Evolutionary conservation across 2,113 vertebrate genomes (phyloP).

Genomic region (Ameiurus melas): DNA sequence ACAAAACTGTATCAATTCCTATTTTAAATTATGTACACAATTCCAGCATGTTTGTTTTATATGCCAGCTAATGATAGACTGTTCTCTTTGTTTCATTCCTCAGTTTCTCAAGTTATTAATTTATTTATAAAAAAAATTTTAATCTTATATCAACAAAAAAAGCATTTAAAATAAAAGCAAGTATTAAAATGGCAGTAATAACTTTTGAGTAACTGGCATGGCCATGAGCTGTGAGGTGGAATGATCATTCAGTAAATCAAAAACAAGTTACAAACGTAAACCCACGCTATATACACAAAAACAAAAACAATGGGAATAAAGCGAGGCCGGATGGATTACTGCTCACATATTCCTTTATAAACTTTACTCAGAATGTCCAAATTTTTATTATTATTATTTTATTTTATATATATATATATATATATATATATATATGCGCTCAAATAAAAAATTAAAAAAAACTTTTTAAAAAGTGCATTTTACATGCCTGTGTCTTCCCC

Average conservation of each 20-base stretch:
- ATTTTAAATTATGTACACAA: conserved; percentile 46
- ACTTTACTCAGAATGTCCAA: not conserved
- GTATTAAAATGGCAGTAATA: not conserved
- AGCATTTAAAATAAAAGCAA: not conserved
- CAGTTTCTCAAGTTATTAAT: not conserved
- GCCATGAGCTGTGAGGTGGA: conserved; percentile 36
- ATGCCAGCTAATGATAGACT: conserved; percentile 27
- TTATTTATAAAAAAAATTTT: not conserved
- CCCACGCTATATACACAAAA: conserved; percentile 37
- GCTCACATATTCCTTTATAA: conserved; percentile 21
- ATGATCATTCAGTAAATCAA: conserved; percentile 21
- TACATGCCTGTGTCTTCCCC: not conserved
- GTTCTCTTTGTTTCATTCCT: conserved; percentile 1
- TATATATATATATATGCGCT: not conserved
- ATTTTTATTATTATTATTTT: no score
- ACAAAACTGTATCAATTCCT: conserved; percentile 42
- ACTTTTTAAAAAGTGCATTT: conserved; percentile 19
- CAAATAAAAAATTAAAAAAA: not conserved
- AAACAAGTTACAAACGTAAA: conserved; percentile 15
- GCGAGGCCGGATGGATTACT: not conserved
- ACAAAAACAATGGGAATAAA: conserved; percentile 16
- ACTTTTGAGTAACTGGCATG: not conserved
- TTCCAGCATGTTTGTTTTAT: conserved; percentile 36
- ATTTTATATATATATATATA: no score
- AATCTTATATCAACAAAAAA: conserved; percentile 32